Percentiles rank a stretch among this genome's conserved stretches.
Conservation (phyloP, 1,140 invertebrate genomes). For the Lanistes nyassanus region DNA sequence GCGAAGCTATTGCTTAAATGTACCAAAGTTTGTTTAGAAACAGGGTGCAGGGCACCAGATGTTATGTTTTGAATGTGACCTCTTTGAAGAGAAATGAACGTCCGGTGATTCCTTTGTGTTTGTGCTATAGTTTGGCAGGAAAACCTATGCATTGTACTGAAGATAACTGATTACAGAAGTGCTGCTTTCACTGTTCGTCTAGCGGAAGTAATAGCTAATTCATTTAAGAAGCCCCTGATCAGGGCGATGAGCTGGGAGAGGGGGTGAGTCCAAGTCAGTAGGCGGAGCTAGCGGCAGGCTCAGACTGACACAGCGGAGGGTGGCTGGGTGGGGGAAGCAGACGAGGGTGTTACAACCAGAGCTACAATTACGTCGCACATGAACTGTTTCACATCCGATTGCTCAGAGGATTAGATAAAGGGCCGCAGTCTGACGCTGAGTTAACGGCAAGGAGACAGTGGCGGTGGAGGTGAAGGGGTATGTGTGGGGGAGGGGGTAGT, state of each 20-base stretch:
- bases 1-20: background rate
- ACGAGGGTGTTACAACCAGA: background rate
- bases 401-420: slow-evolving; percentile 28
- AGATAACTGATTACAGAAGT: slow-evolving; percentile 1
- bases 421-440: background rate
- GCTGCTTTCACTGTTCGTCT: background rate
- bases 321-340: background rate
- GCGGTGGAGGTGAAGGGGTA: background rate
- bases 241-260: background rate
- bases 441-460: slow-evolving; percentile 1
- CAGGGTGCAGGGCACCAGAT: background rate
- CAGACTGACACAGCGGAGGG: background rate
- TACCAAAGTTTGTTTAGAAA: slow-evolving; percentile 6
- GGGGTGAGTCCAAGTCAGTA: background rate
- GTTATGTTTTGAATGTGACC: slow-evolving; percentile 6
- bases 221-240: background rate
- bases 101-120: no score
- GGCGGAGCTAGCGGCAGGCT: background rate
- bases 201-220: background rate
- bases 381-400: slow-evolving; percentile 31
- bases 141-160: no score
- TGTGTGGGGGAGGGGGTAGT: background rate
- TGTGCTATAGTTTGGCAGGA: no score
- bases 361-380: slow-evolving; percentile 28
- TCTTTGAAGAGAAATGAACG: no score